Evolutionary conservation across 2,888 invertebrate species (phyloP).

Genomic region (Pristionchus exspectatus): DNA sequence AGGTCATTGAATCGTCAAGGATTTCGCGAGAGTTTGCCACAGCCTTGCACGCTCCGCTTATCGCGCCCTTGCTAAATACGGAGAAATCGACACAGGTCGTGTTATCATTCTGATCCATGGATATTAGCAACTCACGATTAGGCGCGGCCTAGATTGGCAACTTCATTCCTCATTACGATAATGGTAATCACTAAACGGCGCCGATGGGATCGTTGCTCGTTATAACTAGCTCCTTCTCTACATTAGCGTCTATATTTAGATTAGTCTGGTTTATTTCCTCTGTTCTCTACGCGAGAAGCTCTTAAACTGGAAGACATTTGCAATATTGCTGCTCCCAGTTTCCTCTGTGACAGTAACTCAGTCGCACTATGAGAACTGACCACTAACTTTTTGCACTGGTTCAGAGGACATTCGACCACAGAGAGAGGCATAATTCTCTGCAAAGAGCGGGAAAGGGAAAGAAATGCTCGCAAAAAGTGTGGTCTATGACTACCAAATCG

Average conservation of each 20-base stretch:
- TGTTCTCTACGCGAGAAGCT: not conserved
- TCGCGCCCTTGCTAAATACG: conserved; percentile 22
- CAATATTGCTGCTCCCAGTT: not conserved
- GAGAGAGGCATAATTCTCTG: conserved; percentile 29
- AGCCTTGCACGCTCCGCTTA: conserved; percentile 26
- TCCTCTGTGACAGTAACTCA: not conserved
- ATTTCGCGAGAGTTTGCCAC: conserved; percentile 14
- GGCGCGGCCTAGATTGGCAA: not conserved
- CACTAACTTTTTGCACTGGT: not conserved
- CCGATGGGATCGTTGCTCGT: not conserved
- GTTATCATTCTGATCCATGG: not conserved
- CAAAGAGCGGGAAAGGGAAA: not conserved
- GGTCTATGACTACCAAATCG: conserved; percentile 27
- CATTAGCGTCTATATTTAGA: not conserved
- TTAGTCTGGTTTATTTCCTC: not conserved
- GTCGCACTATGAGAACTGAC: not conserved
- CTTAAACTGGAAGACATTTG: not conserved
- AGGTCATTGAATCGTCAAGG: conserved; percentile 25
- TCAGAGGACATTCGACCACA: not conserved
- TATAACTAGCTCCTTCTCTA: not conserved
- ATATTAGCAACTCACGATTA: conserved; percentile 11
- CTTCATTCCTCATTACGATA: not conserved
- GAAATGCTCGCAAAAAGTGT: not conserved
- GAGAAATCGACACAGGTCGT: not conserved
- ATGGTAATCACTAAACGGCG: not conserved